These are phyloP conservation scores for Apostichopus californicus DNA, from an alignment of 35 echinoderm and acorn worm genomes.

Conservation along the genomic window DNA sequence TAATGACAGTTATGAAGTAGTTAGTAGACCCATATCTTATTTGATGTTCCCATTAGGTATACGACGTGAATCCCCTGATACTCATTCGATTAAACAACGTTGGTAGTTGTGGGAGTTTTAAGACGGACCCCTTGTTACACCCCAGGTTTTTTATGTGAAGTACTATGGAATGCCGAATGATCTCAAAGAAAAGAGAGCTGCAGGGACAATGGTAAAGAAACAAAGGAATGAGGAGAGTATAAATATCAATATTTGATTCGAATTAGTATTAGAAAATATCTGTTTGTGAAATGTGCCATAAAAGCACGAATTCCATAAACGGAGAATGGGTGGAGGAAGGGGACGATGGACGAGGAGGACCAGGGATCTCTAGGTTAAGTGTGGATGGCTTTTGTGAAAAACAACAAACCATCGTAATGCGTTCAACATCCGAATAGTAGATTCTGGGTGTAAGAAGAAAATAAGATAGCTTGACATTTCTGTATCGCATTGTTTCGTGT, in stretches of 20 bases:
- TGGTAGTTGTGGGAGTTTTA: conserved; percentile 8
- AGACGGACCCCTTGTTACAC: background rate
- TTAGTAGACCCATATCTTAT: conserved; percentile 18
- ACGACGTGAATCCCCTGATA: background rate
- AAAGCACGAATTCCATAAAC: too few species aligned
- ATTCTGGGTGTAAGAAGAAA: too few species aligned
- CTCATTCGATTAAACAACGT: conserved; percentile 31
- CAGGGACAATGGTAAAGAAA: background rate
- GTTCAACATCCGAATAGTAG: too few species aligned
- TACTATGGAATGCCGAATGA: conserved; percentile 24
- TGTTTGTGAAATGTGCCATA: too few species aligned
- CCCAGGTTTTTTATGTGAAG: background rate
- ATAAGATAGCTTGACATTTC: too few species aligned
- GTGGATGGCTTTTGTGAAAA: too few species aligned
- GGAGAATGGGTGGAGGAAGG: too few species aligned
- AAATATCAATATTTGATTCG: background rate
- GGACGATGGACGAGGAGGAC: too few species aligned
- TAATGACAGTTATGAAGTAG: conserved; percentile 33
- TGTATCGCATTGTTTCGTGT: too few species aligned
- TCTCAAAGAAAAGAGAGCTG: background rate
- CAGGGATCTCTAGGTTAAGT: too few species aligned
- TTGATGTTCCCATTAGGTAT: conserved; percentile 15
- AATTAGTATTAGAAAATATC: too few species aligned
- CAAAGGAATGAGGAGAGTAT: background rate
- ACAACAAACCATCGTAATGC: too few species aligned